Conservation (phyloP, 2,113 vertebrate genomes). For the Recurvirostra avosetta region DNA sequence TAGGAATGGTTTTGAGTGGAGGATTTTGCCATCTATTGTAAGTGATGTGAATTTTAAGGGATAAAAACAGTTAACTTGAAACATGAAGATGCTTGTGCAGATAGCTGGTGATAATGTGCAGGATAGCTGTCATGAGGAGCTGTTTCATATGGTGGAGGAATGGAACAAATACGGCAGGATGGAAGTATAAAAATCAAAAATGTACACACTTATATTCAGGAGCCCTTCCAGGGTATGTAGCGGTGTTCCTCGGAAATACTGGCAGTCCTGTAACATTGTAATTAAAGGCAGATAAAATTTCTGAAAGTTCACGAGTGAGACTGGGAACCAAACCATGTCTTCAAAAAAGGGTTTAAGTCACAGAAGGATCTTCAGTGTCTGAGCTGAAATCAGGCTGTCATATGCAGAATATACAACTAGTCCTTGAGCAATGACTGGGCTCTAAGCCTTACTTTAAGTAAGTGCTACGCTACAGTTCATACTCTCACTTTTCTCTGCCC, state of each 20-base stretch:
- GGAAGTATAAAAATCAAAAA: background rate
- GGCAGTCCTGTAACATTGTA: background rate
- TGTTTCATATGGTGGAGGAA: background rate
- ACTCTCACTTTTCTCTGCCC: background rate
- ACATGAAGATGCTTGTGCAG: background rate
- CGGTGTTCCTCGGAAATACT: background rate
- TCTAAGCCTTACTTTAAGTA: background rate
- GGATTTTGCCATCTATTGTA: background rate
- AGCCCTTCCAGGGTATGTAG: background rate
- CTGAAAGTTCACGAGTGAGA: background rate
- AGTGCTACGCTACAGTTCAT: background rate
- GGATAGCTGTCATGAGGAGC: background rate
- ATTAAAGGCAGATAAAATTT: background rate
- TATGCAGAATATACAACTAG: background rate
- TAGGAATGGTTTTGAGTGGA: background rate
- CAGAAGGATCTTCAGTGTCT: background rate
- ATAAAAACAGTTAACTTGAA: background rate
- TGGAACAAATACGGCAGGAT: background rate
- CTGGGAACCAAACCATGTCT: background rate
- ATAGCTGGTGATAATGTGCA: background rate
- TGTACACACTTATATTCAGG: background rate
- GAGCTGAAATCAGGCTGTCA: background rate
- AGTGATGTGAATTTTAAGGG: background rate
- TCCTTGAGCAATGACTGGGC: background rate
- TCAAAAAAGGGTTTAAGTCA: background rate